Evolutionary conservation across 2,113 vertebrate species (phyloP).

Genomic region (Heliornis fulica): DNA sequence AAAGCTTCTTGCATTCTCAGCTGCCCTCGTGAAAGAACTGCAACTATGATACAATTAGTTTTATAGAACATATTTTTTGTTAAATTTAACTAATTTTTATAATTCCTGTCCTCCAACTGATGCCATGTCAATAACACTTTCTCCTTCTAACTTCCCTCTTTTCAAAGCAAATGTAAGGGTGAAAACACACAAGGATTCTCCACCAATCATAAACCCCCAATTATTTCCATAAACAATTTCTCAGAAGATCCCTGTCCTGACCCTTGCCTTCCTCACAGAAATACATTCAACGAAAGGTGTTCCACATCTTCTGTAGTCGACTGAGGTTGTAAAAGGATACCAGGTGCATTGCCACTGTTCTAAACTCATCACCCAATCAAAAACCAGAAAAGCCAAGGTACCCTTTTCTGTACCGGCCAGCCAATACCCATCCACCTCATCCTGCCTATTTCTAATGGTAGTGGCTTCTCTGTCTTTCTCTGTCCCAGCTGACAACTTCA

Average conservation of each 20-base stretch:
- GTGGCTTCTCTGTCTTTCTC: background rate
- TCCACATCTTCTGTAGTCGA: background rate
- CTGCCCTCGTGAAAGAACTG: background rate
- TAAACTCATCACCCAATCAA: background rate
- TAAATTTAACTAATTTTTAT: background rate
- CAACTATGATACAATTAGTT: background rate
- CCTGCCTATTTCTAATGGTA: background rate
- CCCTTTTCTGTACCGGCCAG: background rate
- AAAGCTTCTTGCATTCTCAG: background rate
- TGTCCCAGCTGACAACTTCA: background rate
- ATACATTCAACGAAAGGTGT: background rate
- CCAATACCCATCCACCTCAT: background rate
- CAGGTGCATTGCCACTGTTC: background rate
- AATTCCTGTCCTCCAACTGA: background rate
- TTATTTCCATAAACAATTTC: background rate
- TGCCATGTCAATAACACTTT: background rate
- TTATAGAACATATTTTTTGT: too few species aligned
- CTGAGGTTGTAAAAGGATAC: background rate
- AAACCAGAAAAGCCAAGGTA: background rate
- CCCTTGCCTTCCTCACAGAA: background rate
- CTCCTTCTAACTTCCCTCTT: background rate
- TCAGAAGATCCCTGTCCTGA: background rate
- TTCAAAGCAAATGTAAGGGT: background rate
- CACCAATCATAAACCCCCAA: background rate
- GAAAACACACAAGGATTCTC: background rate